A percentile compares a stretch with the other conserved stretches of the same genome.
Conservation (phyloP, 2,113 vertebrate species). For the Amphilophus citrinellus region DNA sequence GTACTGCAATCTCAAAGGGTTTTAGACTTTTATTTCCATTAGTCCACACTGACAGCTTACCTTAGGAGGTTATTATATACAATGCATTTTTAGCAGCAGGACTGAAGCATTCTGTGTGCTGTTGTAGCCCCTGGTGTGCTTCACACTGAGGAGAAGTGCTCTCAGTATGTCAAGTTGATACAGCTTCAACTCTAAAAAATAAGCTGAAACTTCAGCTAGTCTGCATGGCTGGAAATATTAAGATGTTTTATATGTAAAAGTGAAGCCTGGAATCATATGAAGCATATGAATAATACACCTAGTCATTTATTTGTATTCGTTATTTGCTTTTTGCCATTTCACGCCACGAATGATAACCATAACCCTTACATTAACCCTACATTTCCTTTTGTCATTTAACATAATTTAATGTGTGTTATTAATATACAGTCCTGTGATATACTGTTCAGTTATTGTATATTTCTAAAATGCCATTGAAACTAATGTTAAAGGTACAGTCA, state of each 20-base stretch:
- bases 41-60: background rate
- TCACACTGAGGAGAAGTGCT: background rate
- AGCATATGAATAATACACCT: no score
- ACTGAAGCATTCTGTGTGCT: background rate
- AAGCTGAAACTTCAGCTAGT: background rate
- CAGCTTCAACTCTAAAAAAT: background rate
- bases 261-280: background rate
- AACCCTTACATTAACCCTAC: background rate
- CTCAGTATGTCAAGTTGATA: background rate
- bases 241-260: background rate
- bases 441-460: background rate
- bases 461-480: no score
- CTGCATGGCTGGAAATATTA: no score
- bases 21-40: background rate
- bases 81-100: background rate
- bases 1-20: background rate
- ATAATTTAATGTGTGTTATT: background rate
- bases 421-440: background rate
- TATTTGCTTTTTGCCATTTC: background rate
- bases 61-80: background rate
- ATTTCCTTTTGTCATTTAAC: background rate
- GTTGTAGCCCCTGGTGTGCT: background rate
- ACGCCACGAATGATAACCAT: background rate
- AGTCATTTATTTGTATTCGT: background rate
- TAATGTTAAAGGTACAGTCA: no score